A percentile compares a stretch with the other conserved stretches of the same genome.
These are phyloP conservation scores for Tupaia chinensis DNA, from an alignment of 2,113 vertebrate species.

Conservation along the genomic window DNA sequence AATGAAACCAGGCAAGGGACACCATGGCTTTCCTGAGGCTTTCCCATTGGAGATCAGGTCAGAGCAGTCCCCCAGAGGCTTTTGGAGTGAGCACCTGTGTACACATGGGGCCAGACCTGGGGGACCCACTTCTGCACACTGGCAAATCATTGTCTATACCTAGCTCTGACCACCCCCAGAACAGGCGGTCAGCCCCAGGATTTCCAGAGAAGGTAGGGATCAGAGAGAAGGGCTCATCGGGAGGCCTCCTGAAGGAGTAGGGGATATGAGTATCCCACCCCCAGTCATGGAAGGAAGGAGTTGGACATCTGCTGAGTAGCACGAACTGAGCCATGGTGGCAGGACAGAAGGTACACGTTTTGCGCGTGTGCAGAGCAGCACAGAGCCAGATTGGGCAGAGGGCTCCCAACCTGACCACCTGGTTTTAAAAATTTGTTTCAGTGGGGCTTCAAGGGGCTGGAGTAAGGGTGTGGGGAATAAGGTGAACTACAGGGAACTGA, in stretches of 20 bases:
- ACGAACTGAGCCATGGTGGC: too few species aligned
- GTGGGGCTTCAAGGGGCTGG: background rate
- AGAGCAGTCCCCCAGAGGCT: background rate
- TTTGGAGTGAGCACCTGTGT: background rate
- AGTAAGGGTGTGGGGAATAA: too few species aligned
- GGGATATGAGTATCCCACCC: background rate
- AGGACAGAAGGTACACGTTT: background rate
- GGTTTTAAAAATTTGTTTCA: background rate
- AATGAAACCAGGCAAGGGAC: background rate
- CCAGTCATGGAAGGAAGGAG: accelerated
- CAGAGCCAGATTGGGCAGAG: too few species aligned
- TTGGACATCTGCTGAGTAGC: background rate
- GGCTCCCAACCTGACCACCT: background rate
- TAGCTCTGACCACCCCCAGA: too few species aligned
- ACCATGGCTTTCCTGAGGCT: background rate
- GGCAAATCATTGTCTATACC: too few species aligned
- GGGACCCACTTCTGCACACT: background rate
- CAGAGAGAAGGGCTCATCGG: background rate
- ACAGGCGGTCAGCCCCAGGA: background rate
- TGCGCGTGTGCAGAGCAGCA: too few species aligned
- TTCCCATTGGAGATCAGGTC: background rate
- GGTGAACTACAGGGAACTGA: background rate
- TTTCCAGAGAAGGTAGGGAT: background rate
- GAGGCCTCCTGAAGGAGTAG: background rate
- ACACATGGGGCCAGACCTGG: background rate